phyloP scores from a whole-genome alignment of 1,140 invertebrate species.

The Neuroterus valhalla region DNA sequence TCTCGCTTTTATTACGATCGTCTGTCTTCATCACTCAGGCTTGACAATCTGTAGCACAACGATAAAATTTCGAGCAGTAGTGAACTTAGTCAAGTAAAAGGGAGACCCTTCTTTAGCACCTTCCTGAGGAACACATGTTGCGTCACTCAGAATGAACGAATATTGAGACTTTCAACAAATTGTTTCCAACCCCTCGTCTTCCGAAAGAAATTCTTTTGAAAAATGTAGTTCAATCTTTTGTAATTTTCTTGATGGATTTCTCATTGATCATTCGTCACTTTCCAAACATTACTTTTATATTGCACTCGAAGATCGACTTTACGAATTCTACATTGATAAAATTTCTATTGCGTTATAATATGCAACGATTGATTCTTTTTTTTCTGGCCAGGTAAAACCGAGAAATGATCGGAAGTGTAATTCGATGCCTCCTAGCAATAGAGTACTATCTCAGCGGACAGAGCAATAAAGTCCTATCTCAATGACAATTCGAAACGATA shows the following conservation, averaged over 20 bases:
- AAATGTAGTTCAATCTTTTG: conserved; percentile 31
- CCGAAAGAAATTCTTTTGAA: conserved; percentile 14
- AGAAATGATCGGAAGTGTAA: too few species aligned
- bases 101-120: conserved; percentile 20
- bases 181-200: conserved; percentile 12
- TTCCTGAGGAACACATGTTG: neutral
- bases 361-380: too few species aligned
- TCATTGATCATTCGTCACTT: conserved; percentile 19
- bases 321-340: too few species aligned
- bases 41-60: conserved; percentile 25
- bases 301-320: too few species aligned
- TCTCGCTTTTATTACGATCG: conserved; percentile 6
- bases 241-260: conserved; percentile 31
- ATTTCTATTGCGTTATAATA: too few species aligned
- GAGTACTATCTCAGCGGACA: too few species aligned
- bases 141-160: conserved; percentile 26
- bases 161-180: conserved; percentile 29
- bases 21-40: conserved; percentile 28
- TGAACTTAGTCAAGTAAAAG: conserved; percentile 18
- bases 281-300: neutral
- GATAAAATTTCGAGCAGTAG: conserved; percentile 25
- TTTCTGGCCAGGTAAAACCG: too few species aligned
- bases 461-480: too few species aligned
- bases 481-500: too few species aligned
- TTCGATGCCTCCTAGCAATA: too few species aligned